Evolutionary conservation across 2,113 vertebrate species (phyloP).

Genomic region (Callopanchax toddi): DNA sequence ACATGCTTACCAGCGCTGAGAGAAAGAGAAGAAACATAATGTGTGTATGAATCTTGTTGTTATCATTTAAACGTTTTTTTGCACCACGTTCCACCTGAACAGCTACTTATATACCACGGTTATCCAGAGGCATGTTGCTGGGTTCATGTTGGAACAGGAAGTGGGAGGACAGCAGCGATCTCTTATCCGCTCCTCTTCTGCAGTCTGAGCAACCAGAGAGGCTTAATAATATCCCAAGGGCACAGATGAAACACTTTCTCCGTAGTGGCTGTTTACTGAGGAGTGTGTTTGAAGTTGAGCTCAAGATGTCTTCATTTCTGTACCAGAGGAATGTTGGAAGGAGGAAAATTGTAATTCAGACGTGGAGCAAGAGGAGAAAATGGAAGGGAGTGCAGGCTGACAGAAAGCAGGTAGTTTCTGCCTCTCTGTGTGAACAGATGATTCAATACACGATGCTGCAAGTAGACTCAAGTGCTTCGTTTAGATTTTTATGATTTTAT

Average conservation of each 20-base stretch:
- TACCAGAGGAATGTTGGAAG: conserved; percentile 77
- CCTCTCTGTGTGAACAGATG: conserved; percentile 45
- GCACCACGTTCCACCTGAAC: conserved; percentile 64
- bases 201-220: conserved; percentile 91
- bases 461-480: conserved; percentile 34
- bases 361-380: conserved; percentile 22
- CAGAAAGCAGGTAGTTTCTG: conserved; percentile 45
- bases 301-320: conserved; percentile 99
- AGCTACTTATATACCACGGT: conserved; percentile 67
- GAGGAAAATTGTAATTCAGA: conserved; percentile 70
- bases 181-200: conserved; percentile 83
- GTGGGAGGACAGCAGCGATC: conserved; percentile 85
- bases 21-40: too few species aligned
- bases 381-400: conserved; percentile 3
- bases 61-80: background rate
- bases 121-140: conserved; percentile 76
- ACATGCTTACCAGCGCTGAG: too few species aligned
- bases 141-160: conserved; percentile 82
- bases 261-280: conserved; percentile 93
- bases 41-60: too few species aligned
- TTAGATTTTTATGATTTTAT: conserved; percentile 45
- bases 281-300: conserved; percentile 94
- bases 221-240: conserved; percentile 99
- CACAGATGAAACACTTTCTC: conserved; percentile 96
- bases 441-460: conserved; percentile 40